phyloP scores from a whole-genome alignment of 2,888 invertebrate genomes.

The Orchesella flavescens region DNA sequence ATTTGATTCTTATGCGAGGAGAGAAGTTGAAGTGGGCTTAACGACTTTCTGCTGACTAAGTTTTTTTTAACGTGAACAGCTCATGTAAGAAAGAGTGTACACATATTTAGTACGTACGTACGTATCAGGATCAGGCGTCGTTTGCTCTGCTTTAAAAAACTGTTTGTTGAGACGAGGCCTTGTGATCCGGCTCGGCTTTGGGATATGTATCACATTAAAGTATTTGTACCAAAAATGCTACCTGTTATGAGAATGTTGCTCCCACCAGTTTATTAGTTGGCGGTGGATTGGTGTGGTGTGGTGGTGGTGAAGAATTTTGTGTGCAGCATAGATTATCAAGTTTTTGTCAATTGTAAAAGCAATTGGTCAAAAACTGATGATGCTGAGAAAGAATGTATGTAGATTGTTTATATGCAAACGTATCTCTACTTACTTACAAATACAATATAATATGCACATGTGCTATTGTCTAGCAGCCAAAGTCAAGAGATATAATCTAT shows the following conservation, averaged over 20 bases:
- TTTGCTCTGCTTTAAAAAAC: constrained; percentile 2
- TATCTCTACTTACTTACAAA: neutral
- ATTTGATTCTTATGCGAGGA: neutral
- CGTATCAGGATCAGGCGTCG: no score
- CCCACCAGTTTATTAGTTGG: neutral
- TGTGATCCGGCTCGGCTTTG: neutral
- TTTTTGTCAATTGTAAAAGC: constrained; percentile 47
- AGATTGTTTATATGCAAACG: neutral
- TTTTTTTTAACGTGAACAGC: no score
- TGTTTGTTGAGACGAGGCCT: neutral
- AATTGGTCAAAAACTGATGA: constrained; percentile 70
- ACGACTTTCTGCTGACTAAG: neutral
- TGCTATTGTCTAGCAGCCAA: constrained; percentile 21
- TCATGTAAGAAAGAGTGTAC: no score
- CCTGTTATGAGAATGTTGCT: neutral
- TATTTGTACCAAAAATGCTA: neutral
- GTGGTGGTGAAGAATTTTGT: constrained; percentile 25
- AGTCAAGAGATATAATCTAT: constrained; percentile 20
- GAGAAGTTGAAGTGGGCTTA: neutral
- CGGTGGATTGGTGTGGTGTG: constrained; percentile 18
- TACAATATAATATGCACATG: neutral
- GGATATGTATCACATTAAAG: neutral
- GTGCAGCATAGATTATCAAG: constrained; percentile 35
- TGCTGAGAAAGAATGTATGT: constrained; percentile 43
- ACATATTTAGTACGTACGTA: no score